Conservation (phyloP, 2,888 invertebrate species). For the Bursaphelenchus okinawaensis region DNA sequence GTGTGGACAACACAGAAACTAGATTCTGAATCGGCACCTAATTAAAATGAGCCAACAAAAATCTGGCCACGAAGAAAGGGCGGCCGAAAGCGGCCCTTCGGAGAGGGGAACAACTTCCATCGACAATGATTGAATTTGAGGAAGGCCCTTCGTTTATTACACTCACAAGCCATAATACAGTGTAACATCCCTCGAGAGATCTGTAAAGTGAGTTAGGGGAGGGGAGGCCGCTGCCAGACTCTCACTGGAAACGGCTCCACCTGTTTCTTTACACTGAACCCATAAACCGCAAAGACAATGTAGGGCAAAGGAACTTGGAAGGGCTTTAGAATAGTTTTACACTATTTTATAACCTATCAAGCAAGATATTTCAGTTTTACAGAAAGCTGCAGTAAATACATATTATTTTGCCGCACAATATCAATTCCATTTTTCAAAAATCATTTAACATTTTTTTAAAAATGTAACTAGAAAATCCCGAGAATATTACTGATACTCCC, state of each 20-base stretch:
- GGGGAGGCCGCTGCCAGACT: neutral
- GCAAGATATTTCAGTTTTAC: too few species aligned
- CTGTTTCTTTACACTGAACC: neutral
- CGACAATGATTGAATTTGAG: slow-evolving; percentile 10
- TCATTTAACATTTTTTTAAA: too few species aligned
- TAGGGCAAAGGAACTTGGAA: too few species aligned
- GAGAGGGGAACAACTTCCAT: neutral
- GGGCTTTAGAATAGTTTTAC: too few species aligned
- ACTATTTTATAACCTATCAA: too few species aligned
- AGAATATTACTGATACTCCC: too few species aligned
- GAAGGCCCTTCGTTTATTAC: slow-evolving; percentile 1
- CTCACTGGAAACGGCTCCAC: neutral
- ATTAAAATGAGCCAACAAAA: neutral
- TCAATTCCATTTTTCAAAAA: too few species aligned
- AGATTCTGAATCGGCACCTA: neutral
- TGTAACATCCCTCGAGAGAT: neutral
- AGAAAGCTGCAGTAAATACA: too few species aligned
- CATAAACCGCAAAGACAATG: too few species aligned
- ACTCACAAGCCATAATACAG: slow-evolving; percentile 1
- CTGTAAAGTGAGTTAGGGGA: neutral
- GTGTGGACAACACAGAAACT: neutral
- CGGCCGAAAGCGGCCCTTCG: neutral
- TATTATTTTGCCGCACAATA: too few species aligned
- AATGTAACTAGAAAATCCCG: too few species aligned
- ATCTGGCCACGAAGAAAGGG: neutral